These are phyloP conservation scores for Watsonalla binaria DNA, from an alignment of 2,888 invertebrate genomes.

Conservation along the genomic window DNA sequence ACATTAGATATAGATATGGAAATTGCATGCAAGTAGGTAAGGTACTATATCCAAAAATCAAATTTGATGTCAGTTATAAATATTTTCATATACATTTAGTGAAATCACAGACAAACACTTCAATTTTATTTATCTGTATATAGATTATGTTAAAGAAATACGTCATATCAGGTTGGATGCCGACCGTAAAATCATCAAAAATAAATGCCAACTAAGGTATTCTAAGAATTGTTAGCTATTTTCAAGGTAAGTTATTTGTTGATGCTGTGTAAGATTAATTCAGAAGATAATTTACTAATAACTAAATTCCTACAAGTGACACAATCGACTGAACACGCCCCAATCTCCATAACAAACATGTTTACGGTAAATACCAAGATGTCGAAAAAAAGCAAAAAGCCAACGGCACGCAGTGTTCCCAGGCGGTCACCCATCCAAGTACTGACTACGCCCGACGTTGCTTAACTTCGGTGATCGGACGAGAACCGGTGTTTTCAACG, in stretches of 20 bases:
- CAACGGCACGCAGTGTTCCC: conserved; percentile 49
- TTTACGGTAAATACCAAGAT: conserved; percentile 10
- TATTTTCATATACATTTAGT: too few relatives aligned
- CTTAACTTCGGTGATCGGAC: conserved; percentile 71
- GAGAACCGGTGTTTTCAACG: conserved; percentile 67
- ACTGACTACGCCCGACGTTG: conserved; percentile 61
- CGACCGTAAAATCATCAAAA: too few relatives aligned
- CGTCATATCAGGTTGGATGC: too few relatives aligned
- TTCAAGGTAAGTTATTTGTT: neutral
- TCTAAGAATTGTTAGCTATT: neutral
- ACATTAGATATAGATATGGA: too few relatives aligned
- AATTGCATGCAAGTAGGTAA: too few relatives aligned
- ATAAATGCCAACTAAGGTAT: neutral
- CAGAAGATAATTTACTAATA: conserved; percentile 14
- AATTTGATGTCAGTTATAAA: too few relatives aligned
- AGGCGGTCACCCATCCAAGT: conserved; percentile 71
- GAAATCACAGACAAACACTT: too few relatives aligned
- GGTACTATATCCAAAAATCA: too few relatives aligned
- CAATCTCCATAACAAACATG: conserved; percentile 16
- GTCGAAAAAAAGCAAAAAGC: conserved; percentile 28
- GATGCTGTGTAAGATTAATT: neutral
- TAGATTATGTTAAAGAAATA: too few relatives aligned
- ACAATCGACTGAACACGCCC: conserved; percentile 24
- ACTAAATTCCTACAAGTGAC: conserved; percentile 11
- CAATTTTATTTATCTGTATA: too few relatives aligned